Base-by-base conservation (phyloP, 1,140 invertebrate genomes). In the Drosophila sp. region DNA sequence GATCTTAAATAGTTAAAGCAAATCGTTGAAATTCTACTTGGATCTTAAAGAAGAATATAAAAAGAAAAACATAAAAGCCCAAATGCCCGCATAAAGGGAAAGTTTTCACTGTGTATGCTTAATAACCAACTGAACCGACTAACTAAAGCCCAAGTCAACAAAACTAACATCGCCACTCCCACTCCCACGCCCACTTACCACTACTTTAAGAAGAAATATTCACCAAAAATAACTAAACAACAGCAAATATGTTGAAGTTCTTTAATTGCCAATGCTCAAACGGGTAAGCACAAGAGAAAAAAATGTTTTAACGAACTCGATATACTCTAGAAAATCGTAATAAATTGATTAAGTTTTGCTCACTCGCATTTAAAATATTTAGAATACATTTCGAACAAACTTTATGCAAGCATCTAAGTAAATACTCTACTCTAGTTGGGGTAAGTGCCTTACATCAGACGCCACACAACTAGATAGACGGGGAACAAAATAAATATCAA, bases 121-220 rank as follows among this genome's bases (percentile, higher is more conserved):
- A 44, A 47, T 25, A 47, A 23, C 23, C 17, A 25, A 50, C 44
- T 27, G 27, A 50, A 50, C 44, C 44, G 44, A 50, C 44, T 50
- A 50, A 50, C n/a, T 50, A 58, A 32, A 58, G 17, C 56, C 56
- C 56, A 58, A 58, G 56, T 58, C 56, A 58, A 58, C 56, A 58
- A 25, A 58, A 58, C 56, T 58, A 58, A 58, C 32, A 47, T 7
- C 25, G 44, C 44, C 25, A 7, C 25, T 30, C 3, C 2, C 35
- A 7, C 35, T 1, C 35, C 5, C 6, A 6, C 35, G 2, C 3
- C 5, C 35, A 38, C 35, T 17, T 17, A 0, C 17, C 17, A 17
- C 17, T 17, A 17, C 17, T 17, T 17, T 0, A 17, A 17, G 17
- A 17, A 50, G 23, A 27, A 50, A 50, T 27, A 50, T 50, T 23